Evolutionary conservation across 2,888 invertebrate species (phyloP), one percentile per base, ranked within the genome.

Genomic region (Caenorhabditis angaria): DNA sequence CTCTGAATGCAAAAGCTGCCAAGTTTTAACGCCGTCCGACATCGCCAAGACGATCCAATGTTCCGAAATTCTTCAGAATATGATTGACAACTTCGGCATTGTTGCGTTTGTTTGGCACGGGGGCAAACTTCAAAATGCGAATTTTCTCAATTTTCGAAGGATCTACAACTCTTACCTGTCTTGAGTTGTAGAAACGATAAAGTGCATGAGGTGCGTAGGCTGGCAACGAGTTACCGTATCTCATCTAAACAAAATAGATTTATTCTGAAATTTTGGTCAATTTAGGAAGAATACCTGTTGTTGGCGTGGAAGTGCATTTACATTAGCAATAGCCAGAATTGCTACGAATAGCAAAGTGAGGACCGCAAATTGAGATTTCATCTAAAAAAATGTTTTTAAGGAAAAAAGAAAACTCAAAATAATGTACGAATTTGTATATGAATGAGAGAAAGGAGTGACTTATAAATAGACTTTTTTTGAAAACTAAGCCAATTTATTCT

Each of bases 51-150:
- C 86, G 77, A 67, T 84, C 83, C 50, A 86, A 69, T 8, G 82
- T 77, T 41, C 82, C 81, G 57, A 85, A 85, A 76, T 85, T 84
- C 70, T 85, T 85, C 62, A 86, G 68, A 41, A 86, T 85, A 69
- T 86, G 86, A 56, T 86, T 86, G 50, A 86, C 86, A 32, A 86
- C 80, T 62, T 82, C 82, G 14, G 82, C 82, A 51, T 82, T 82
- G 68, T 82, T 82, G 12, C 82, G 63, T 59, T 82, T 82, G 48
- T 50, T 65, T 32, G 72, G 32, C 1, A 18, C 29, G 18, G 68
- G 69, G 25, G 68, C 65, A 28, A 73, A 69, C 73, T 69, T 59
- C 20, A 69, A 69, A 35, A 32, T 14, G 10, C 18, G n/a, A 6
- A 27, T 25, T 53, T n/a, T 35, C 2, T 29, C 12, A 53, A 28